These are phyloP conservation scores for Koerneria pararmatus DNA, from an alignment of 2,888 invertebrate species.

Conservation along the genomic window DNA sequence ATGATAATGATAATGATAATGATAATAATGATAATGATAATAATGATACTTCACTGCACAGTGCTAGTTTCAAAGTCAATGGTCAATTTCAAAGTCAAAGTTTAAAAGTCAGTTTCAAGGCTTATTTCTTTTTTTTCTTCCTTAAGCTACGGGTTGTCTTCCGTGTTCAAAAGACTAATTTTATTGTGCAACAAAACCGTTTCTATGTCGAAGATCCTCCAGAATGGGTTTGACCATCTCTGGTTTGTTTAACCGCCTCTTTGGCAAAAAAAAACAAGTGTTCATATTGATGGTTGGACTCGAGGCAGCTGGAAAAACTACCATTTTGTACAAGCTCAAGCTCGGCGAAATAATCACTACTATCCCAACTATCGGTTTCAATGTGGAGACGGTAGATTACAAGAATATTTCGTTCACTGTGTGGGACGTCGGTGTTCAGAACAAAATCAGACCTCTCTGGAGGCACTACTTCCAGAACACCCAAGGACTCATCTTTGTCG, in stretches of 20 bases:
- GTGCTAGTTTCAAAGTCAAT: no score
- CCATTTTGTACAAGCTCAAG: no score
- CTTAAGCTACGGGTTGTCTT: no score
- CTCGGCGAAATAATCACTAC: constrained; percentile 95
- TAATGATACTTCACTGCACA: no score
- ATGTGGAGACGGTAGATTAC: constrained; percentile 98
- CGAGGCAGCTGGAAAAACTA: constrained; percentile 98
- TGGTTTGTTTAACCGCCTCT: constrained; percentile 82
- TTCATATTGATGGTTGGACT: constrained; percentile 93
- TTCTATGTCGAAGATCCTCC: no score
- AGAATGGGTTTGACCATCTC: constrained; percentile 92
- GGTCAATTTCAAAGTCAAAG: no score
- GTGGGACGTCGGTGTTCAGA: constrained; percentile 98
- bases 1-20: no score
- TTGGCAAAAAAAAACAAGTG: constrained; percentile 96
- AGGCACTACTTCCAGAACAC: constrained; percentile 85
- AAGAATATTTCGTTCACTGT: constrained; percentile 98
- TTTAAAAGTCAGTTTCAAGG: no score
- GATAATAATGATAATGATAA: no score
- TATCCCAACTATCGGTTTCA: constrained; percentile 97
- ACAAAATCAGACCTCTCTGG: constrained; percentile 95
- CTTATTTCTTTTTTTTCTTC: no score
- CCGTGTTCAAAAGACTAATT: no score
- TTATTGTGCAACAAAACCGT: no score
- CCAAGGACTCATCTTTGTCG: constrained; percentile 45